These are phyloP conservation scores for Palythoa caribaeorum DNA, from an alignment of 92 coral and sea anemone genomes.

Conservation along the genomic window DNA sequence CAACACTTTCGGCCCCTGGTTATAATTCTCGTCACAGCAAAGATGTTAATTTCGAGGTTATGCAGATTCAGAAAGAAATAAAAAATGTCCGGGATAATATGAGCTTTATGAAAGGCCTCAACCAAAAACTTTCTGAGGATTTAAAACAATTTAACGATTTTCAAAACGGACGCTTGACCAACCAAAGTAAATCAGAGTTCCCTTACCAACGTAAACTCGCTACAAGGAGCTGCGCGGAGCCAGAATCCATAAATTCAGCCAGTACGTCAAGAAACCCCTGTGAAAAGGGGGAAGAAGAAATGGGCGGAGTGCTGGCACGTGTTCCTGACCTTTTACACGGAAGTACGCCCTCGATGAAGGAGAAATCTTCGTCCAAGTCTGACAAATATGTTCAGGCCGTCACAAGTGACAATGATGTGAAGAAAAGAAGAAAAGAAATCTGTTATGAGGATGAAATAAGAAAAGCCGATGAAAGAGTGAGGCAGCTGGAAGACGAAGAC, in stretches of 20 bases:
- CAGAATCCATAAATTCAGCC: not conserved
- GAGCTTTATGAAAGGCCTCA: conserved; percentile 51
- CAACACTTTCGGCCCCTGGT: not conserved
- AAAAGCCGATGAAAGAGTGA: conserved; percentile 14
- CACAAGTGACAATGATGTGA: not conserved
- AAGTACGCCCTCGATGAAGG: conserved; percentile 9
- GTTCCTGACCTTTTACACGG: conserved; percentile 36
- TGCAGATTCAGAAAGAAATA: conserved; percentile 61
- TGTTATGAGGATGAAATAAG: conserved; percentile 16
- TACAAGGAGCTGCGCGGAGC: not conserved
- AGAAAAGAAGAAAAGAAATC: not conserved
- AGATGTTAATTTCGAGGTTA: conserved; percentile 34
- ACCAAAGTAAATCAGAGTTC: not conserved
- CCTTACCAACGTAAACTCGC: not conserved
- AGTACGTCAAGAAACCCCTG: not conserved
- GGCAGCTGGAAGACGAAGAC: conserved; percentile 48
- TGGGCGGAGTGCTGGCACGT: conserved; percentile 3
- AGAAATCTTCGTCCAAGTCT: conserved; percentile 18
- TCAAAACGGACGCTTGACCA: conserved; percentile 29
- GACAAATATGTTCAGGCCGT: conserved; percentile 29
- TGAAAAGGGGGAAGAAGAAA: not conserved
- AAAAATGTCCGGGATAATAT: conserved; percentile 60
- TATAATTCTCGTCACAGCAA: not conserved
- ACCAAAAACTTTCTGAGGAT: conserved; percentile 55
- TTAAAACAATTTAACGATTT: conserved; percentile 44